These are phyloP conservation scores for Misgurnus mizolepis DNA, from an alignment of 2,113 vertebrate species.

Conservation along the genomic window DNA sequence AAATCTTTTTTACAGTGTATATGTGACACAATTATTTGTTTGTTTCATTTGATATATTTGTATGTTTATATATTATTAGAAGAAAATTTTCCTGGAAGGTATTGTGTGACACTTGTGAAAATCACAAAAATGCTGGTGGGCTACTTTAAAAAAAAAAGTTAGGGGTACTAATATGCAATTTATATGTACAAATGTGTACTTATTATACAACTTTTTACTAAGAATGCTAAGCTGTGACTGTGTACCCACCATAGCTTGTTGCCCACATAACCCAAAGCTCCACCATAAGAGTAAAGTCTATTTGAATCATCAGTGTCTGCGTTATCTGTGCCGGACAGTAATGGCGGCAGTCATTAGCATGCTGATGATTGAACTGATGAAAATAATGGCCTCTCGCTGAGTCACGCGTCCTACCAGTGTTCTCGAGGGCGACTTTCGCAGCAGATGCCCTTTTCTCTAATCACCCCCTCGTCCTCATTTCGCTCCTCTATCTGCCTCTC, in stretches of 20 bases:
- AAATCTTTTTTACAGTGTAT: no score
- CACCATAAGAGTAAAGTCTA: neutral
- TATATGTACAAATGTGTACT: no score
- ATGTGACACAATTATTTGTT: no score
- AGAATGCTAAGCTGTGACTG: neutral
- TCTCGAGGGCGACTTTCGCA: conserved; percentile 37
- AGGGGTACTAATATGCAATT: neutral
- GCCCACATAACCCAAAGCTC: conserved; percentile 9
- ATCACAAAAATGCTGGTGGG: no score
- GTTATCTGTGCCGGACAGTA: conserved; percentile 47
- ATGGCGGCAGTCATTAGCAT: conserved; percentile 46
- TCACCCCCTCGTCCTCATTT: conserved; percentile 47
- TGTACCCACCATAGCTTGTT: conserved; percentile 4
- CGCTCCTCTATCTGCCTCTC: conserved; percentile 23
- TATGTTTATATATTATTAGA: no score
- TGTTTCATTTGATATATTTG: no score
- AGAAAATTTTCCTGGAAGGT: no score
- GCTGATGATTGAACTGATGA: conserved; percentile 51
- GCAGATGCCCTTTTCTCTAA: conserved; percentile 53
- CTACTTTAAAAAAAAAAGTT: no score
- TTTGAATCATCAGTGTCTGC: conserved; percentile 32
- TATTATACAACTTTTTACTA: no score
- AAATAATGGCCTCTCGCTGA: conserved; percentile 54
- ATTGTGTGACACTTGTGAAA: no score
- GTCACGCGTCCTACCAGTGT: conserved; percentile 43